These are phyloP conservation scores for Drosophila mayaguana DNA, from an alignment of 2,888 invertebrate species.

Conservation along the genomic window DNA sequence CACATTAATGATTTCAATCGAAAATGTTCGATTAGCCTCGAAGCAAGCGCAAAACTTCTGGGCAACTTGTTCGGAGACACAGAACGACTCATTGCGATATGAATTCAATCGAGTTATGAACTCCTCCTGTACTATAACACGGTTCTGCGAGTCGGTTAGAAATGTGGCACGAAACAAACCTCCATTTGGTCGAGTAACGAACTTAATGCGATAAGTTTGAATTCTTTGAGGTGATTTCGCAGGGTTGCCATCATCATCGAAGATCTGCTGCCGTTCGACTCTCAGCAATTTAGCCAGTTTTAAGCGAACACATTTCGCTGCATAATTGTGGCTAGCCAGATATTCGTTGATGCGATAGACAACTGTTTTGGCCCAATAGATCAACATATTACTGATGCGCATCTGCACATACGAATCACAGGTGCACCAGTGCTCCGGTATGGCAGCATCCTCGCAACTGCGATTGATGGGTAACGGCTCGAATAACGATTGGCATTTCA, in stretches of 20 bases:
- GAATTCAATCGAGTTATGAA: constrained; percentile 46
- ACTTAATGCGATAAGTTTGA: constrained; percentile 29
- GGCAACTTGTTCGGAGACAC: constrained; percentile 33
- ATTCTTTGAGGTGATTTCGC: background rate
- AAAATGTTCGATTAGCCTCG: background rate
- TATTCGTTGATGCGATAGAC: constrained; percentile 37
- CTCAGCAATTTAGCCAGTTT: constrained; percentile 2
- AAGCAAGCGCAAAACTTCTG: constrained; percentile 43
- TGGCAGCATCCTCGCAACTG: constrained; percentile 88
- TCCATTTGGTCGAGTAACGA: constrained; percentile 34
- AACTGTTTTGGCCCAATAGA: constrained; percentile 15
- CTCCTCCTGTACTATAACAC: constrained; percentile 13
- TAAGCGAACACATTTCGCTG: constrained; percentile 18
- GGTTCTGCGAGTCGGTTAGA: background rate
- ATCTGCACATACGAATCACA: constrained; percentile 86
- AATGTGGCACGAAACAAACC: constrained; percentile 30
- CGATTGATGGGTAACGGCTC: constrained; percentile 86
- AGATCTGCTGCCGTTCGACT: constrained; percentile 19
- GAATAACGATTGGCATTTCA: constrained; percentile 88
- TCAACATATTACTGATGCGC: background rate
- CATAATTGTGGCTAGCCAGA: background rate
- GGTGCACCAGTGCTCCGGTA: constrained; percentile 90
- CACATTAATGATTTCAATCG: background rate
- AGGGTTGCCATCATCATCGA: background rate
- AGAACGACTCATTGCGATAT: constrained; percentile 36